Evolutionary conservation across 2,113 vertebrate genomes (phyloP).

Genomic region (Leucosticte australis): DNA sequence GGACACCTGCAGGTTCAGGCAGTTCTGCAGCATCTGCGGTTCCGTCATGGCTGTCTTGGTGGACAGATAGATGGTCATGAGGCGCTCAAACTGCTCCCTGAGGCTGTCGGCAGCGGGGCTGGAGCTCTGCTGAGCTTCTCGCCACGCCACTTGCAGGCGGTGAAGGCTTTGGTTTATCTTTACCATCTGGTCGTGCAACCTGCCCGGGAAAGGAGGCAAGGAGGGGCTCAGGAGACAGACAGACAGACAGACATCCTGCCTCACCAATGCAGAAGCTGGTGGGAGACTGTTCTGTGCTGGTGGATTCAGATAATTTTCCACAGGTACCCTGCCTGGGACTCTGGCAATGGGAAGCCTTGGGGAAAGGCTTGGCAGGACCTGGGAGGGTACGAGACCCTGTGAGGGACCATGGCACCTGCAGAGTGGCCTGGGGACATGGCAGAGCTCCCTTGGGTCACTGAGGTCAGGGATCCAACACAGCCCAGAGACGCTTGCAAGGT

Average conservation of each 20-base stretch:
- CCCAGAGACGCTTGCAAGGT: fast-evolving
- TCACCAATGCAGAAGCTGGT: background rate
- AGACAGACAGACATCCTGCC: background rate
- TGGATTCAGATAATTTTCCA: fast-evolving
- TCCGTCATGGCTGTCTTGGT: constrained; percentile 92
- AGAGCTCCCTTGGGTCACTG: background rate
- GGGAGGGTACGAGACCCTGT: background rate
- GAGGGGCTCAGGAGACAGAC: background rate
- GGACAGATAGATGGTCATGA: constrained; percentile 96
- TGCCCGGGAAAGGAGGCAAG: constrained; percentile 47
- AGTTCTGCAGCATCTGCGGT: constrained; percentile 92
- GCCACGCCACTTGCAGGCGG: constrained; percentile 92
- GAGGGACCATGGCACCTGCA: background rate
- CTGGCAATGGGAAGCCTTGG: background rate
- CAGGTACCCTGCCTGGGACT: fast-evolving
- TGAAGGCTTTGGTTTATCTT: constrained; percentile 99
- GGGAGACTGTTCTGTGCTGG: background rate
- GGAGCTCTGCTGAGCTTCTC: constrained; percentile 90
- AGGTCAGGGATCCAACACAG: background rate
- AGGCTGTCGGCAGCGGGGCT: constrained; percentile 87
- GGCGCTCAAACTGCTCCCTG: constrained; percentile 94
- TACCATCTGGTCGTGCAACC: constrained; percentile 97
- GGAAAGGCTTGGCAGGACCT: background rate
- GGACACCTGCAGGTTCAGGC: constrained; percentile 93
- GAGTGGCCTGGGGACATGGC: too few species aligned